These are phyloP conservation scores for Halocaridina rubra DNA, from an alignment of 2,888 invertebrate genomes.

Conservation along the genomic window DNA sequence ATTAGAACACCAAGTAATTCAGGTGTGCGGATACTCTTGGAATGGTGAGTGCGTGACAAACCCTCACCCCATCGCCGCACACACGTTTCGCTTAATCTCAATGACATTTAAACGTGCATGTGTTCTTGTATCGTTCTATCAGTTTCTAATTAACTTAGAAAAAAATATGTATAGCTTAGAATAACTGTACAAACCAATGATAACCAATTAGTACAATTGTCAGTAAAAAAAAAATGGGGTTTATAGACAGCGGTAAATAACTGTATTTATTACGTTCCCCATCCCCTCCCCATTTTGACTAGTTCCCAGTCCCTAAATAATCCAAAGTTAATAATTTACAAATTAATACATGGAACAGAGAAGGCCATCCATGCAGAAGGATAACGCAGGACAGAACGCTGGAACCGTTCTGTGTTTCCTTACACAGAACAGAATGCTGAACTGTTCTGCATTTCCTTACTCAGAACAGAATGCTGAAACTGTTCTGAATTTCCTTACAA, in stretches of 20 bases:
- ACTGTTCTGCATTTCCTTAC: slow-evolving; percentile 28
- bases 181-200: slow-evolving; percentile 1
- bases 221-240: slow-evolving; percentile 28
- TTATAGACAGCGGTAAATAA: slow-evolving; percentile 25
- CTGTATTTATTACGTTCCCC: slow-evolving; percentile 38
- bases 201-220: slow-evolving; percentile 28
- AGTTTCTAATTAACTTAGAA: slow-evolving; percentile 15
- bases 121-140: slow-evolving; percentile 3
- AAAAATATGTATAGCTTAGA: slow-evolving; percentile 24
- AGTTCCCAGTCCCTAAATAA: slow-evolving; percentile 55
- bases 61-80: slow-evolving; percentile 1
- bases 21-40: slow-evolving; percentile 22
- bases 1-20: slow-evolving; percentile 25
- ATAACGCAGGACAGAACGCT: slow-evolving; percentile 30
- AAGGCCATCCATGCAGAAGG: background rate
- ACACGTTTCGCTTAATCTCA: slow-evolving; percentile 1
- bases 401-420: slow-evolving; percentile 22
- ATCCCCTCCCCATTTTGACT: slow-evolving; percentile 38
- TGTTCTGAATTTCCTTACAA: slow-evolving; percentile 30
- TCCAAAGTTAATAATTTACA: slow-evolving; percentile 33
- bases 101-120: slow-evolving; percentile 5
- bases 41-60: slow-evolving; percentile 22
- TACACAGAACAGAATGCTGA: slow-evolving; percentile 27
- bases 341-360: background rate
- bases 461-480: slow-evolving; percentile 21